These are phyloP conservation scores for Aselliscus stoliczkanus DNA, from an alignment of 2,797 vertebrate genomes.

Conservation along the genomic window DNA sequence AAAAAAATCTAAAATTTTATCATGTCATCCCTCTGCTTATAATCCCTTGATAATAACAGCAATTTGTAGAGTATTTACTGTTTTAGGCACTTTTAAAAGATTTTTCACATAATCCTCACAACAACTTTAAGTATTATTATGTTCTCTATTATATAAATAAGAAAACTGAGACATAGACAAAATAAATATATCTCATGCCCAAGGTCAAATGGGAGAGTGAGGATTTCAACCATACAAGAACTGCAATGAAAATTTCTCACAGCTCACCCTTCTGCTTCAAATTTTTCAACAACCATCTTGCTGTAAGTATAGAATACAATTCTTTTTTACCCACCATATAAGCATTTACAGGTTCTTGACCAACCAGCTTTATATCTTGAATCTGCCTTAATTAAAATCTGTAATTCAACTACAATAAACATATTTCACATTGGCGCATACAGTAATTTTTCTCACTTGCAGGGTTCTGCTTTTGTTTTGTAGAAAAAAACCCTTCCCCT, in stretches of 20 bases:
- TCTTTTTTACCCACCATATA: not conserved
- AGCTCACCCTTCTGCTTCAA: not conserved
- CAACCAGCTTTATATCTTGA: not conserved
- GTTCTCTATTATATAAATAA: not conserved
- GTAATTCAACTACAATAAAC: not conserved
- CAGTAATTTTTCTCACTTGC: not conserved
- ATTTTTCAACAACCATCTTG: not conserved
- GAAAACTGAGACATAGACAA: not conserved
- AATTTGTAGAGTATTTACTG: not conserved
- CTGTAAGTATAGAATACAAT: not conserved
- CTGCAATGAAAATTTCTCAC: not conserved
- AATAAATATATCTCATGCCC: not conserved
- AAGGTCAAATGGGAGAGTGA: not conserved
- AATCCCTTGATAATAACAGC: not conserved
- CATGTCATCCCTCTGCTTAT: not conserved
- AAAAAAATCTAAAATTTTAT: not conserved
- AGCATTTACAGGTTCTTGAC: not conserved
- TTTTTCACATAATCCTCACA: not conserved
- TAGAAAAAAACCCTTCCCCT: accelerated
- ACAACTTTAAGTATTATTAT: not conserved
- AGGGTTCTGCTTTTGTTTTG: not conserved
- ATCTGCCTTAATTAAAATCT: not conserved
- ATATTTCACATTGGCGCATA: not conserved
- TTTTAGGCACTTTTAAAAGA: not conserved
- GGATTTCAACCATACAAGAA: not conserved